Evolutionary conservation across 2,888 invertebrate species (phyloP), one percentile per base, ranked within the genome.

Genomic region (Microchrysa polita): DNA sequence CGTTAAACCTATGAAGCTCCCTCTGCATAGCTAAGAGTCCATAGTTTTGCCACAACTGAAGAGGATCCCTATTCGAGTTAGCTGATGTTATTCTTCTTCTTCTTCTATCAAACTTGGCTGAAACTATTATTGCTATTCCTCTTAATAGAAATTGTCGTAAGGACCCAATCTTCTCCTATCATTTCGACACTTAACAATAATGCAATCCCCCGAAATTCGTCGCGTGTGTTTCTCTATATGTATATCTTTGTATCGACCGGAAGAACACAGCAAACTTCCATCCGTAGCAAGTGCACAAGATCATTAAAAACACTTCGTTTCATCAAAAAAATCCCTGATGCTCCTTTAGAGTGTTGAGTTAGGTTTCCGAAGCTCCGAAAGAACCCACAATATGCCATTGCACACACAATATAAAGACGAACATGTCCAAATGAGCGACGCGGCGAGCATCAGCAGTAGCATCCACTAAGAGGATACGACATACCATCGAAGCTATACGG

Each of bases 271-370:
- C 20, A 20, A 57, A 22, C 42, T 27, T 5, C 23, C 22, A 4
- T n/a, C 20, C 40, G 42, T 18, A 16, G 9, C 12, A 65, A 20
- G 67, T 65, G 72, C 60, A 72, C 65, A n/a, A n/a, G 73, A 74
- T 74, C 75, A 75, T 75, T 76, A 75, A 76, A 75, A 75, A 75
- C 73, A 74, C 75, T 59, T 76, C 73, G 65, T 60, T 73, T 59
- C 76, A 67, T 75, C 76, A 76, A 74, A 75, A 75, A 74, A 75
- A 61, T 57, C 72, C 7, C 75, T 61, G 59, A 48, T 44, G 65
- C 48, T 65, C 72, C 74, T 75, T 77, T 34, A 34, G 27, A 77
- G 78, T 78, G 79, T 77, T 78, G 77, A 77, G 76, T 76, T 78
- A 77, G 77, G 78, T 77, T 10, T 7, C 27, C 48, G 34, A 48